These are phyloP conservation scores for Kryptolebias marmoratus DNA, from an alignment of 2,113 vertebrate genomes.

Conservation along the genomic window DNA sequence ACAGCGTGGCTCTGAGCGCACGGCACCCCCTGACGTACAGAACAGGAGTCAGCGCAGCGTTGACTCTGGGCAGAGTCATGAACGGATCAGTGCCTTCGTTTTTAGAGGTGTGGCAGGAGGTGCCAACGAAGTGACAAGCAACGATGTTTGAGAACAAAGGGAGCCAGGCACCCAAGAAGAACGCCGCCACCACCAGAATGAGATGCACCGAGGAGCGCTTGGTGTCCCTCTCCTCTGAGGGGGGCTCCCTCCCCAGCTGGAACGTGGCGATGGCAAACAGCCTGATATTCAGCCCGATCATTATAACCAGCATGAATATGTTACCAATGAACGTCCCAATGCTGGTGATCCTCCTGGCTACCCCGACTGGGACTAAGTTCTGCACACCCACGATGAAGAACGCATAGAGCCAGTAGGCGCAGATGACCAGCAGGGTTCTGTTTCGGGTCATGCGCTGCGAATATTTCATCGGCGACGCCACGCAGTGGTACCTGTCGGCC, in stretches of 20 bases:
- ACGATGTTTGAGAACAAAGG: slow-evolving; percentile 74
- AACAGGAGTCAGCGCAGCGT: slow-evolving; percentile 76
- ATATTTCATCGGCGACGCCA: slow-evolving; percentile 76
- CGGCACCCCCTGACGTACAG: slow-evolving; percentile 79
- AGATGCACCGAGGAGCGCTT: slow-evolving; percentile 78
- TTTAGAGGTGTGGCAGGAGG: slow-evolving; percentile 62
- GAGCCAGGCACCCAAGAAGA: slow-evolving; percentile 77
- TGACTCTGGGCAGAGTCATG: slow-evolving; percentile 76
- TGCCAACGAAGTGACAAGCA: slow-evolving; percentile 63
- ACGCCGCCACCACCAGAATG: slow-evolving; percentile 77
- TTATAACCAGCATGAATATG: slow-evolving; percentile 74
- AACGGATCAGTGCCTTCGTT: slow-evolving; percentile 80
- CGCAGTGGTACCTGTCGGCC: slow-evolving; percentile 81
- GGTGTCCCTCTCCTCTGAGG: slow-evolving; percentile 71
- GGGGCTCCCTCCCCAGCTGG: slow-evolving; percentile 72
- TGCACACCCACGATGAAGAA: slow-evolving; percentile 71
- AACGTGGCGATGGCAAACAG: slow-evolving; percentile 79
- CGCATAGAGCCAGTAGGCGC: slow-evolving; percentile 77
- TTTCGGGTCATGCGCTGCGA: slow-evolving; percentile 72
- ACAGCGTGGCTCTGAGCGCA: slow-evolving; percentile 63
- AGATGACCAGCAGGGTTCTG: slow-evolving; percentile 73
- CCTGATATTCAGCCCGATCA: slow-evolving; percentile 79
- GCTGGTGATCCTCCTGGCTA: slow-evolving; percentile 62
- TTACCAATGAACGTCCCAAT: slow-evolving; percentile 74
- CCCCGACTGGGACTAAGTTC: slow-evolving; percentile 63